phyloP scores from a whole-genome alignment of 2,888 invertebrate genomes.

The Priocnemis perturbator region DNA sequence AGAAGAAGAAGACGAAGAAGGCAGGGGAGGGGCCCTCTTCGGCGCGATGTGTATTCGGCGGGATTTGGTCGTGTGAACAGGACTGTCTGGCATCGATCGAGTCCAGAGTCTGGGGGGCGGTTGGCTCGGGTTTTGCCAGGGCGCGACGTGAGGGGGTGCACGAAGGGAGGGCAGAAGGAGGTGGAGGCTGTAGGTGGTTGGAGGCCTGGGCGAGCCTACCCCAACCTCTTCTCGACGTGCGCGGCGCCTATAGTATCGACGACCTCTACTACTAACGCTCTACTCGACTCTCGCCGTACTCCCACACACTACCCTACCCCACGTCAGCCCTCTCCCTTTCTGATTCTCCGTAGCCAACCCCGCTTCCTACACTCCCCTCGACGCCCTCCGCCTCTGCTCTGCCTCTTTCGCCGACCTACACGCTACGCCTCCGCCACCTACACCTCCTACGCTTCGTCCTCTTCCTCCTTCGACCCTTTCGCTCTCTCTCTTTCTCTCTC shows the following conservation, averaged over 20 bases:
- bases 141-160: conserved; percentile 30
- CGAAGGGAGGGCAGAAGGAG: conserved; percentile 19
- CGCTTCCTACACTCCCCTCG: conserved; percentile 13
- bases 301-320: conserved; percentile 39
- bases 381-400: conserved; percentile 28
- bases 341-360: conserved; percentile 21
- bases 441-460: background rate
- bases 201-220: conserved; percentile 69
- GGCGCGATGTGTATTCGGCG: conserved; percentile 61
- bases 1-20: conserved; percentile 6
- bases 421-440: conserved; percentile 9
- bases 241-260: conserved; percentile 71
- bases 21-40: conserved; percentile 19
- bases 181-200: conserved; percentile 25
- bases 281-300: conserved; percentile 17
- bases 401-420: conserved; percentile 9
- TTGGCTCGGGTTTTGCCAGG: conserved; percentile 29
- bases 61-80: conserved; percentile 73
- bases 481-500: conserved; percentile 16
- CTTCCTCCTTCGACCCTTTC: background rate
- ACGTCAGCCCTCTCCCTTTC: conserved; percentile 55
- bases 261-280: conserved; percentile 61
- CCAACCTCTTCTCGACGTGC: conserved; percentile 71
- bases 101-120: conserved; percentile 48
- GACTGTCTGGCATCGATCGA: conserved; percentile 75